Percentiles rank a stretch among this genome's conserved stretches.
phyloP scores from a whole-genome alignment of 2,888 invertebrate genomes.

The Andrena haemorrhoa region DNA sequence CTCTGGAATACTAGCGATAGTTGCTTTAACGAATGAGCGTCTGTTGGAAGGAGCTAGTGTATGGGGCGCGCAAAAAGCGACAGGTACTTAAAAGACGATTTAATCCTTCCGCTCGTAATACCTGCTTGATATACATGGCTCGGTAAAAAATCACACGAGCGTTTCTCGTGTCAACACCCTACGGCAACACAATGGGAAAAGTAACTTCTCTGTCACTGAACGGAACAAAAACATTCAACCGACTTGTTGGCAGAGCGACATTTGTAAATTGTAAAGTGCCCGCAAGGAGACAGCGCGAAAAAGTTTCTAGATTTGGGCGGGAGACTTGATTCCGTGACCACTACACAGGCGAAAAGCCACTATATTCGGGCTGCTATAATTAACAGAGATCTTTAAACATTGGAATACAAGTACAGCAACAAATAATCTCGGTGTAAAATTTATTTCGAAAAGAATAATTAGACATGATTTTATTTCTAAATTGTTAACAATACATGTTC shows the following conservation, averaged over 20 bases:
- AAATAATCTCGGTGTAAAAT: neutral
- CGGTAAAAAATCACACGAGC: slow-evolving; percentile 34
- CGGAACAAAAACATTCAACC: slow-evolving; percentile 59
- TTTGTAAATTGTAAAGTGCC: slow-evolving; percentile 63
- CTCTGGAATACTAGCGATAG: slow-evolving; percentile 28
- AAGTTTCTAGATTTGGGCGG: slow-evolving; percentile 75
- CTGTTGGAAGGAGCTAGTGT: slow-evolving; percentile 21
- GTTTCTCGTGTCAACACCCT: slow-evolving; percentile 46
- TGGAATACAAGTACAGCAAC: neutral
- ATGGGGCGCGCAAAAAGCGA: slow-evolving; percentile 29
- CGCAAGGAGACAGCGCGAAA: slow-evolving; percentile 48
- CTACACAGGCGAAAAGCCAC: slow-evolving; percentile 22
- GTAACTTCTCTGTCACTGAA: slow-evolving; percentile 45
- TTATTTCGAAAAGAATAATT: slow-evolving; percentile 25
- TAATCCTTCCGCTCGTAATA: slow-evolving; percentile 46
- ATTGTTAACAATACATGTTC: neutral
- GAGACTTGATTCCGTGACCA: slow-evolving; percentile 61
- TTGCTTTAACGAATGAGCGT: slow-evolving; percentile 24
- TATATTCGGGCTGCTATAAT: neutral
- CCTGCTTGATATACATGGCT: slow-evolving; percentile 82
- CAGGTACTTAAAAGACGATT: neutral
- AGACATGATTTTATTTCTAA: slow-evolving; percentile 8
- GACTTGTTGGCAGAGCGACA: slow-evolving; percentile 65
- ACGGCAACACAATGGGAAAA: slow-evolving; percentile 20
- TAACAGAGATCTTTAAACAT: neutral